Base-by-base conservation (phyloP, 2,797 vertebrate species). In the Eurystomus glaucurus region DNA sequence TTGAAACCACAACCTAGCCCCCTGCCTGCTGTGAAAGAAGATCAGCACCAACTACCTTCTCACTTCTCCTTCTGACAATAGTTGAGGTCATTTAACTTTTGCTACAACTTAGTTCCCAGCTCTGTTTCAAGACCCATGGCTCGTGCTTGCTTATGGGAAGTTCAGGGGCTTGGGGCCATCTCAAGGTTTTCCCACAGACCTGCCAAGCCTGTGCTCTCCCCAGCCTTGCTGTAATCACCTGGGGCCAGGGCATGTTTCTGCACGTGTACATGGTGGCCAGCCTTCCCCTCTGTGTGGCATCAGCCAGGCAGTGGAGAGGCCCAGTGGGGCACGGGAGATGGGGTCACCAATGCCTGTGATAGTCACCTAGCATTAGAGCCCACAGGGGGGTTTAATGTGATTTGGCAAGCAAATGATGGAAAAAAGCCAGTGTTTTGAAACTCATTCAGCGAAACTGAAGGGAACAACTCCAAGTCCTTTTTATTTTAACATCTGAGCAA, bases 241-340 rank as follows among this genome's bases (percentile, higher is more conserved):
- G 35, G 41, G 16, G 5, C 11, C 1, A 1, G 26, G 46, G n/a
- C 33, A n/a, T 1, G 25, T 19, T 54, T 33, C 31, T 68, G 28
- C 39, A 60, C 1, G 2, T 48, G 50, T 3, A 6, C 0, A 0
- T 18, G 35, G 31, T 43, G 60, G 18, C 37, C 57, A 62, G 14
- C 10, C 46, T 50, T 28, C 55, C 14, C 21, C 17, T 17, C 23
- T 0, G 2, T 14, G 43, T 3, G 3, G 21, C 72, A 90, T 11
- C 68, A 41, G 26, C 31, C 18, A 1, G 1, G 33, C 22, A 22
- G 4, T 3, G 37, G 33, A 35, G 68, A 43, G 60, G 14, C 9
- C 17, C 5, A 0, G 12, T 1, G 3, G 28, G 25, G 2, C 4
- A 1, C 2, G 8, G 0, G 2, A 75, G 69, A 6, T 21, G 26